These are phyloP conservation scores for Hassar affinis DNA, from an alignment of 2,113 vertebrate species.

Conservation along the genomic window DNA sequence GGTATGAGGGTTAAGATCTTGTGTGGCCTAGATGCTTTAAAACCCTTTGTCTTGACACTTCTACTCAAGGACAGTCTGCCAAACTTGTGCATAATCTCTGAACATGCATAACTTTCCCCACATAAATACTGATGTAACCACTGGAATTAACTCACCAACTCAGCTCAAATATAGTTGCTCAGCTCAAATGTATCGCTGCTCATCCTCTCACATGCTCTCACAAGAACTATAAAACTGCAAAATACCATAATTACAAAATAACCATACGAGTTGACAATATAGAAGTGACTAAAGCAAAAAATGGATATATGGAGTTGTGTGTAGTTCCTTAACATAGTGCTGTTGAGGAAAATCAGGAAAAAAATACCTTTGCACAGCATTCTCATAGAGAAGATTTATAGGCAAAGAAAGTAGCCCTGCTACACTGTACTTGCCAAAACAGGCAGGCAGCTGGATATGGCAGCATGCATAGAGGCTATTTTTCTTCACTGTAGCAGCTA, in stretches of 20 bases:
- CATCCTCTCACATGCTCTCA: neutral
- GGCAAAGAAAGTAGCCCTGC: neutral
- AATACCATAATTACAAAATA: neutral
- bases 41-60: neutral
- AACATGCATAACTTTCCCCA: neutral
- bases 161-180: neutral
- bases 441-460: constrained; percentile 3
- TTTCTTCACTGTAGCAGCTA: constrained; percentile 17
- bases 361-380: neutral
- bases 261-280: neutral
- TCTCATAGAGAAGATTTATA: neutral
- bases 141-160: neutral
- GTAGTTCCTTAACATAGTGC: neutral
- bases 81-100: neutral
- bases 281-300: neutral
- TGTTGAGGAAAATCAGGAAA: neutral
- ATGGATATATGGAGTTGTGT: neutral
- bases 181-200: neutral
- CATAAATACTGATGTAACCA: neutral
- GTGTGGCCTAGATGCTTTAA: neutral
- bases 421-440: neutral
- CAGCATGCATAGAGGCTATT: neutral
- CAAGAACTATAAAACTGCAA: neutral
- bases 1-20: neutral
- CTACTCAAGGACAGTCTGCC: neutral